phyloP scores from a whole-genome alignment of 2,888 invertebrate genomes.

The Ommatoiulus sabulosus region DNA sequence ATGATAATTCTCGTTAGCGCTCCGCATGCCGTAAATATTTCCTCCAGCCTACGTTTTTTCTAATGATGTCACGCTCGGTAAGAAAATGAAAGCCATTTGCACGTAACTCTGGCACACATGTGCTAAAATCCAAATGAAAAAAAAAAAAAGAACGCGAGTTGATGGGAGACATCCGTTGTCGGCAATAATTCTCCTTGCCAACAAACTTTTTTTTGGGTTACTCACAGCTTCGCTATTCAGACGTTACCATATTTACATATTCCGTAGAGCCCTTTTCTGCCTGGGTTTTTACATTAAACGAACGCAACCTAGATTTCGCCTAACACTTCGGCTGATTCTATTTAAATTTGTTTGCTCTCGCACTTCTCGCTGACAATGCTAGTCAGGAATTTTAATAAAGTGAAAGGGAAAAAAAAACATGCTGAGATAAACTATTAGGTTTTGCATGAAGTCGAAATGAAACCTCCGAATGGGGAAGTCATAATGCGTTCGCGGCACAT shows the following conservation, averaged over 20 bases:
- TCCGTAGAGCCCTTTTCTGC: too few species aligned
- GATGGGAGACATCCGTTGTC: background rate
- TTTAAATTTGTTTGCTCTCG: background rate
- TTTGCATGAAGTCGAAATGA: too few species aligned
- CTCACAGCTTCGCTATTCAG: background rate
- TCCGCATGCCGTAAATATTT: background rate
- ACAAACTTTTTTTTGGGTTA: background rate
- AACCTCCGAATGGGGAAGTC: too few species aligned
- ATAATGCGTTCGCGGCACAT: too few species aligned
- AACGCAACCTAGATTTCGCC: background rate
- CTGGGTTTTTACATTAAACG: background rate
- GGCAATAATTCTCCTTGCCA: background rate
- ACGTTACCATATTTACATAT: too few species aligned
- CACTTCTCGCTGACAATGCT: background rate
- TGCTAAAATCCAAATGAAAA: background rate
- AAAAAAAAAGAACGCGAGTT: background rate
- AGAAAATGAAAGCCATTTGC: background rate
- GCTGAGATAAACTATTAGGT: too few species aligned
- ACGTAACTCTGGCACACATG: constrained; percentile 6
- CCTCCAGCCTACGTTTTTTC: background rate
- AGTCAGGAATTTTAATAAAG: background rate
- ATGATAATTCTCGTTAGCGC: background rate
- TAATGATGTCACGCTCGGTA: constrained; percentile 7
- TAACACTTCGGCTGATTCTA: background rate
- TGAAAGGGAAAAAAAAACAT: background rate